phyloP scores from a whole-genome alignment of 2,113 vertebrate genomes.

The Argyrosomus japonicus region DNA sequence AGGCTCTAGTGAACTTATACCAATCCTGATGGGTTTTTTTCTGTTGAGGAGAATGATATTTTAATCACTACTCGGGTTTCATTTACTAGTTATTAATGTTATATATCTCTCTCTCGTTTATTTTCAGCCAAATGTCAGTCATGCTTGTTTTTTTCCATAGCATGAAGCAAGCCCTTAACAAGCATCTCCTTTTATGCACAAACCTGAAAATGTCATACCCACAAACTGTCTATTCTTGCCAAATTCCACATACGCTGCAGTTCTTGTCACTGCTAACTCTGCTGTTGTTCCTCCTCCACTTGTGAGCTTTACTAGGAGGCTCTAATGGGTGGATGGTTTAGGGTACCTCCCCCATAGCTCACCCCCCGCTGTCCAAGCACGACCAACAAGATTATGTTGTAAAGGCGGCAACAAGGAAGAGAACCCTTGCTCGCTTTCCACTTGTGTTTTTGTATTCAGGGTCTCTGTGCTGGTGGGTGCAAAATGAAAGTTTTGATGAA shows the following conservation, averaged over 20 bases:
- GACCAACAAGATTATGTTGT: background rate
- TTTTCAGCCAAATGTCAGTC: background rate
- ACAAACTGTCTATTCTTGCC: background rate
- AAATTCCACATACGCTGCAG: background rate
- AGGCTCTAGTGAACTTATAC: background rate
- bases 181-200: background rate
- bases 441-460: background rate
- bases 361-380: background rate
- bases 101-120: background rate
- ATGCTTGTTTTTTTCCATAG: background rate
- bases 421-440: background rate
- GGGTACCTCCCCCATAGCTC: background rate
- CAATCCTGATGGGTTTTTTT: constrained; percentile 6
- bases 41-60: background rate
- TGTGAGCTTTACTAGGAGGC: background rate
- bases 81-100: background rate
- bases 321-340: background rate
- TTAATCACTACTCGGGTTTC: background rate
- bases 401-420: background rate
- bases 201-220: background rate
- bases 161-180: background rate
- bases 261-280: background rate
- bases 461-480: constrained; percentile 1
- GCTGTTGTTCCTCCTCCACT: background rate
- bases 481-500: constrained; percentile 36